These are phyloP conservation scores for Nibea coibor DNA, from an alignment of 2,113 vertebrate genomes.

Conservation along the genomic window DNA sequence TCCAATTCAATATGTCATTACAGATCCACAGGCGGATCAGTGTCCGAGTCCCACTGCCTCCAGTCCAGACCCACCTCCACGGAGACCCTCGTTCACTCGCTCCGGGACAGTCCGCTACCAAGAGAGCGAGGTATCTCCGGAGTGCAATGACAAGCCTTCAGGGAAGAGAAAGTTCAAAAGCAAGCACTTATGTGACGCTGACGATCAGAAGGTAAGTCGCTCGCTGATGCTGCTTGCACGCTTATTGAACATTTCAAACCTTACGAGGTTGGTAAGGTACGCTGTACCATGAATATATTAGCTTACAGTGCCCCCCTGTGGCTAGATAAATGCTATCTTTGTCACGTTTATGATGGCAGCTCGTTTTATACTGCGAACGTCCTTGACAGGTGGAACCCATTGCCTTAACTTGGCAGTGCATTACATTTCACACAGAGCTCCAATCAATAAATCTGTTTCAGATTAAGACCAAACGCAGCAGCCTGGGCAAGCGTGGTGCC, in stretches of 20 bases:
- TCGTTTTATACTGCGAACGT: constrained; percentile 28
- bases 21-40: constrained; percentile 71
- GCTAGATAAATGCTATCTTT: constrained; percentile 43
- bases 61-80: constrained; percentile 72
- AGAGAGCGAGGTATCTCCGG: constrained; percentile 81
- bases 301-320: constrained; percentile 82
- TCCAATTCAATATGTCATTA: constrained; percentile 27
- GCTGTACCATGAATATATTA: constrained; percentile 51
- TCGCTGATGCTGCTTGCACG: constrained; percentile 8
- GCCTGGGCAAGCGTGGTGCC: constrained; percentile 75
- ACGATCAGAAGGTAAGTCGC: constrained; percentile 89
- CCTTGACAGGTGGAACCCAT: constrained; percentile 15
- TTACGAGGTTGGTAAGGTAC: neutral
- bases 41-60: constrained; percentile 70
- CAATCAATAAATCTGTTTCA: constrained; percentile 61
- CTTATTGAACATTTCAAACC: neutral
- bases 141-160: constrained; percentile 91
- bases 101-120: constrained; percentile 79
- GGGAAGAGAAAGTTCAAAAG: constrained; percentile 99
- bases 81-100: constrained; percentile 79
- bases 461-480: constrained; percentile 80
- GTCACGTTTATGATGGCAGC: constrained; percentile 34
- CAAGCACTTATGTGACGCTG: constrained; percentile 91
- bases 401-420: constrained; percentile 16
- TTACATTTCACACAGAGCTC: constrained; percentile 33